phyloP scores from a whole-genome alignment of 2,797 vertebrate genomes.

The Erpetoichthys calabaricus region DNA sequence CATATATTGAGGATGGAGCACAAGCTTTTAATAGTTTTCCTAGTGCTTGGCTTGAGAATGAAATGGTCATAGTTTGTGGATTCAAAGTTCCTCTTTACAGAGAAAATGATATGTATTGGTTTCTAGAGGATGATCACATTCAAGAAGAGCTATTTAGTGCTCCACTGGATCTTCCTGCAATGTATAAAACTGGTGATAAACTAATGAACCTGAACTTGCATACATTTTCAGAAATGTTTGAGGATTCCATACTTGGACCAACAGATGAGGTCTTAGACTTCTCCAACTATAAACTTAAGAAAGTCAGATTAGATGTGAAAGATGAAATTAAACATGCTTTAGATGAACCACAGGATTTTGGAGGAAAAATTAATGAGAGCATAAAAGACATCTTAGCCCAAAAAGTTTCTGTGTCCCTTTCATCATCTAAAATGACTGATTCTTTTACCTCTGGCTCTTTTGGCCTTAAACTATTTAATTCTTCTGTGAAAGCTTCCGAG shows the following conservation, averaged over 20 bases:
- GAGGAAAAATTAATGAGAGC: constrained; percentile 34
- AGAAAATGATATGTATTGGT: constrained; percentile 75
- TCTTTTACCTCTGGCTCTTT: constrained; percentile 39
- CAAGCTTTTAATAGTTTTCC: constrained; percentile 42
- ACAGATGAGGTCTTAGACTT: constrained; percentile 64
- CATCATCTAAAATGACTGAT: constrained; percentile 28
- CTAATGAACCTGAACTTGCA: constrained; percentile 79
- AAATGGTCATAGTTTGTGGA: constrained; percentile 66
- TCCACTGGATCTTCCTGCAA: constrained; percentile 78
- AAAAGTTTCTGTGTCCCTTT: constrained; percentile 48
- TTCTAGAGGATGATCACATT: constrained; percentile 54
- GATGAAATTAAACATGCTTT: constrained; percentile 34
- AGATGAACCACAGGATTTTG: constrained; percentile 37
- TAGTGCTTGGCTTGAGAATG: constrained; percentile 52
- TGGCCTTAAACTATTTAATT: constrained; percentile 47
- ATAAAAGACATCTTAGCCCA: constrained; percentile 48
- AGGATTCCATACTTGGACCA: constrained; percentile 65
- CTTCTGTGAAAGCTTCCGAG: constrained; percentile 40
- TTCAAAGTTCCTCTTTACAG: constrained; percentile 79
- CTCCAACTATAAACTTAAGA: constrained; percentile 66
- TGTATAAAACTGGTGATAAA: constrained; percentile 67
- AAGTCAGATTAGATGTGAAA: constrained; percentile 62
- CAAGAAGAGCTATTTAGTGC: constrained; percentile 55
- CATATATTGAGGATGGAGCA: constrained; percentile 49
- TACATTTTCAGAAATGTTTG: constrained; percentile 75